Conservation (phyloP, 2,888 invertebrate species). For the Spialia ferax region DNA sequence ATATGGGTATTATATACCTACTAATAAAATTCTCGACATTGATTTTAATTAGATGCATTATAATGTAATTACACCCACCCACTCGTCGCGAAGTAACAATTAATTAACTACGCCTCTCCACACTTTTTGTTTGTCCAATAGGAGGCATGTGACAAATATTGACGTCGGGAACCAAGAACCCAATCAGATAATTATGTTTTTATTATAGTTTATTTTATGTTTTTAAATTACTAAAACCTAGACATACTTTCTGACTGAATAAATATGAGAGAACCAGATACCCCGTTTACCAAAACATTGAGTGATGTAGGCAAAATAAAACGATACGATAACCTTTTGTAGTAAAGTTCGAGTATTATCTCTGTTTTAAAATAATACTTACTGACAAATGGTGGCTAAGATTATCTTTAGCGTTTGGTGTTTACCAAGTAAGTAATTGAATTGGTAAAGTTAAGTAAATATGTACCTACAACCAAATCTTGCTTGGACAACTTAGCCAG, state of each 20-base stretch:
- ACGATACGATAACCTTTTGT: conserved; percentile 29
- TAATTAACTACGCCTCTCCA: neutral
- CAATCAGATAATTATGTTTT: no score
- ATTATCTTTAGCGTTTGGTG: conserved; percentile 1
- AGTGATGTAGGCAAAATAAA: neutral
- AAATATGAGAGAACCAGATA: no score
- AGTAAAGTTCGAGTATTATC: conserved; percentile 24
- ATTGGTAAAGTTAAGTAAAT: conserved; percentile 14
- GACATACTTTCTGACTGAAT: no score
- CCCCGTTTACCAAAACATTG: no score
- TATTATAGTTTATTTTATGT: no score
- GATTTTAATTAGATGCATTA: conserved; percentile 8
- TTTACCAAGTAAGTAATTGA: conserved; percentile 5
- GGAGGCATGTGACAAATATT: no score
- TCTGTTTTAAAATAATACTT: neutral
- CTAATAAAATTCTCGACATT: neutral
- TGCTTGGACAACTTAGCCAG: conserved; percentile 6
- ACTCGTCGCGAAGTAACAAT: neutral
- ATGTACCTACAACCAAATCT: conserved; percentile 7
- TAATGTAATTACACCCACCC: neutral
- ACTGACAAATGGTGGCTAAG: conserved; percentile 5
- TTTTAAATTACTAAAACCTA: no score
- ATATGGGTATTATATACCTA: neutral
- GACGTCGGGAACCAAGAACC: no score
- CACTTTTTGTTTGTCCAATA: neutral